A percentile compares a stretch with the other conserved stretches of the same genome.
These are phyloP conservation scores for Haliclystus octoradiatus DNA, from an alignment of 30 jellyfish, hydroid and myxozoan species.

Conservation along the genomic window DNA sequence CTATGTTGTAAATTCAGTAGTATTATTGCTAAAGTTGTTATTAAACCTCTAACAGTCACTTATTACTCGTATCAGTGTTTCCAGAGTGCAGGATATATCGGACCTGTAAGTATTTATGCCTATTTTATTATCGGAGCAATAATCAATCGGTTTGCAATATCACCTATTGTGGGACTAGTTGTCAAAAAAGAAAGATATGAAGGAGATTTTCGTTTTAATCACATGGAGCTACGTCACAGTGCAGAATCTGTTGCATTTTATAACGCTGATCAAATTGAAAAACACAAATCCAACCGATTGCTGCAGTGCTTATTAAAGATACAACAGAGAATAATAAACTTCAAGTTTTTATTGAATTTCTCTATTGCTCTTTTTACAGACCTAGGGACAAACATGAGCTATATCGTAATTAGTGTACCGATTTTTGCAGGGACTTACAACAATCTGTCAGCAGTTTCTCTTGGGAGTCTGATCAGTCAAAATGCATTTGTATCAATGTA, in stretches of 20 bases:
- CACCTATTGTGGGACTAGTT: slow-evolving; percentile 69
- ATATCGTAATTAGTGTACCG: slow-evolving; percentile 66
- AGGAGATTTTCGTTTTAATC: slow-evolving; percentile 81
- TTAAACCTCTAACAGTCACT: slow-evolving; percentile 66
- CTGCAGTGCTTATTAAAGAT: slow-evolving; percentile 32
- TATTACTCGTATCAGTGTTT: slow-evolving; percentile 65
- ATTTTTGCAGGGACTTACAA: slow-evolving; percentile 78
- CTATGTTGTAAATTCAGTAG: slow-evolving; percentile 56
- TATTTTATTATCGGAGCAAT: slow-evolving; percentile 64
- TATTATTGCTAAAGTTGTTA: slow-evolving; percentile 47
- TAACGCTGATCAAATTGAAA: slow-evolving; percentile 44
- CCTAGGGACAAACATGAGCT: slow-evolving; percentile 78
- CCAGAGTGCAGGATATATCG: slow-evolving; percentile 55
- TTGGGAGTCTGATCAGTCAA: slow-evolving; percentile 56
- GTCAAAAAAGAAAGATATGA: slow-evolving; percentile 62
- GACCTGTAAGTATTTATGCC: slow-evolving; percentile 57
- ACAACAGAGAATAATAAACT: slow-evolving; percentile 54
- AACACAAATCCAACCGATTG: slow-evolving; percentile 7
- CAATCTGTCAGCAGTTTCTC: slow-evolving; percentile 38
- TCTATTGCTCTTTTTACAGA: slow-evolving; percentile 63
- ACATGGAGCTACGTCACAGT: slow-evolving; percentile 36
- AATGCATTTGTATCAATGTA: slow-evolving; percentile 95
- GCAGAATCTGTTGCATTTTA: slow-evolving; percentile 56
- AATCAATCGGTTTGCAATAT: slow-evolving; percentile 64
- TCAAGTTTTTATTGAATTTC: slow-evolving; percentile 47